Base-by-base conservation (phyloP, 2,797 vertebrate species). In the Epinephelus coioides region DNA sequence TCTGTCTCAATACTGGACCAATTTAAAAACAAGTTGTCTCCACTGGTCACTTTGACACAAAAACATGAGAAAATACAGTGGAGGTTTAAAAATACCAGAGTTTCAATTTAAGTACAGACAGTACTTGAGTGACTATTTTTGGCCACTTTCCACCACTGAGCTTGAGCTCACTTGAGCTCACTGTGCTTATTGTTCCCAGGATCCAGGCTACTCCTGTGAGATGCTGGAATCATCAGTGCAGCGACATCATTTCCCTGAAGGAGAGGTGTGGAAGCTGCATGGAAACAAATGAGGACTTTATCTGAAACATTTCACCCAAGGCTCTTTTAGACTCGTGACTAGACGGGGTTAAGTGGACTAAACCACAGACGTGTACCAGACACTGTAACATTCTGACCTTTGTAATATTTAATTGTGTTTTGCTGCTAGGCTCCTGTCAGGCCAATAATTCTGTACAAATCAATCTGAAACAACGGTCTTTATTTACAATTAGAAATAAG, bases 131-230 rank as follows among this genome's bases (percentile, higher is more conserved):
- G 6, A 17, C 17, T 46, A 6, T 18, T 18, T 6, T 46, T 46
- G 12, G 13, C 4, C 14, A 14, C 12, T 14, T 18, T 17, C 46
- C 17, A 47, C 14, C 46, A 17, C 15, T 10, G 21, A 21, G 21
- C 21, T 21, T 21, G 21, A 21, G 21, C 21, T 21, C 13, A 12
- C 17, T 53, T 60, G n/a, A 34, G 40, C 50, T 1, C 19, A 23
- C 7, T 59, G 17, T 59, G 49, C 10, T 75, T 34, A 0, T 43
- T 76, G 25, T 61, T 69, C 72, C 50, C 90, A 97, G 96, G 94
- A 95, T 80, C 90, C 96, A 19, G 97, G 97, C 44, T 97, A 96
- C 85, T 97, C 97, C 7, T 95, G 95, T 67, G 96, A 97, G 94
- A 97, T 97, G 96, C 87, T 96, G 81, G 96, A 96, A 64, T 92